Evolutionary conservation across 2,113 vertebrate species (phyloP).

Genomic region (Odocoileus hemionus): DNA sequence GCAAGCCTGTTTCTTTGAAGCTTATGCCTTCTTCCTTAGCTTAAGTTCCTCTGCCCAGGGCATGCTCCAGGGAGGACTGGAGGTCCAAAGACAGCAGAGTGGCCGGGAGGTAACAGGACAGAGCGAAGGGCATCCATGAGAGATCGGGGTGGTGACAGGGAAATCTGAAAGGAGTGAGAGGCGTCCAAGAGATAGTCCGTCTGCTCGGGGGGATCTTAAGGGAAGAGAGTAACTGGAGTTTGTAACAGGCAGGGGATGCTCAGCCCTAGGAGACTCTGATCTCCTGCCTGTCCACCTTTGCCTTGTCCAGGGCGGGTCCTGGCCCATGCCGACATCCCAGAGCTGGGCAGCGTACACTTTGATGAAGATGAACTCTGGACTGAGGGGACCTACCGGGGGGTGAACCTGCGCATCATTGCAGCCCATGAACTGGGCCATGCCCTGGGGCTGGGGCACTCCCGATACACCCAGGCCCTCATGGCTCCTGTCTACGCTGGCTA

Average conservation of each 20-base stretch:
- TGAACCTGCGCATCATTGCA: slow-evolving; percentile 89
- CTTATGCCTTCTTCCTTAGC: neutral
- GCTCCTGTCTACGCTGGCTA: slow-evolving; percentile 87
- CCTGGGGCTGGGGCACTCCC: slow-evolving; percentile 89
- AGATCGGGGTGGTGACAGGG: neutral
- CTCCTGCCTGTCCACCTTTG: neutral
- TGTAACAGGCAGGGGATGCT: neutral
- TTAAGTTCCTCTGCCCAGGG: neutral
- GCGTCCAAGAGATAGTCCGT: neutral
- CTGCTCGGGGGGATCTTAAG: neutral
- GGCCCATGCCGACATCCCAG: slow-evolving; percentile 88
- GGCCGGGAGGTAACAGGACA: neutral
- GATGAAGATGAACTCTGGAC: slow-evolving; percentile 89
- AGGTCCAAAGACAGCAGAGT: neutral
- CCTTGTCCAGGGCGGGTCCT: slow-evolving; percentile 82
- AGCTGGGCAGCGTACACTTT: slow-evolving; percentile 87
- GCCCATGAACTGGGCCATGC: slow-evolving; percentile 90
- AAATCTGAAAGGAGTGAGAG: neutral
- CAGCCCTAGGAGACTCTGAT: neutral
- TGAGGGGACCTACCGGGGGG: slow-evolving; percentile 79
- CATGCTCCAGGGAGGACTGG: neutral
- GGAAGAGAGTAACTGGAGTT: neutral
- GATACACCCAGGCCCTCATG: slow-evolving; percentile 84
- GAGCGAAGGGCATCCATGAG: neutral
- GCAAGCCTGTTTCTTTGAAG: neutral